phyloP scores from a whole-genome alignment of 23 tunicate genomes.

The Aplidium turbinatum region DNA sequence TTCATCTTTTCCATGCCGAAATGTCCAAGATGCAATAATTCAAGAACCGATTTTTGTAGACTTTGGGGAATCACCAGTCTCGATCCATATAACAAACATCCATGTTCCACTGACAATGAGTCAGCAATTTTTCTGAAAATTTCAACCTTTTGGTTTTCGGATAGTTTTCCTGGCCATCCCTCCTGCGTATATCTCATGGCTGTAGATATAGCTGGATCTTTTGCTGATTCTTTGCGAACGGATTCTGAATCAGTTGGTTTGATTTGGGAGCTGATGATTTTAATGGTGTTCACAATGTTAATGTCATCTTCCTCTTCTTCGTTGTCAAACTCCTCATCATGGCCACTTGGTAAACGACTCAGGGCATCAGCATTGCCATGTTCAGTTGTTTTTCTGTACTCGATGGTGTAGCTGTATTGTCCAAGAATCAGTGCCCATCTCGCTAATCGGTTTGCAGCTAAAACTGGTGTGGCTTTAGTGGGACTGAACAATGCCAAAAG shows the following conservation, averaged over 20 bases:
- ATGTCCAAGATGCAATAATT: background rate
- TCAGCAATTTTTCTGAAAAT: conserved; percentile 20
- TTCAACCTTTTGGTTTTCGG: background rate
- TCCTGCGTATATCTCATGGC: conserved; percentile 28
- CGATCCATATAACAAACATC: conserved; percentile 40
- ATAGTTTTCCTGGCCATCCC: conserved; percentile 43
- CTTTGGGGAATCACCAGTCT: conserved; percentile 29
- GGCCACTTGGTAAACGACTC: conserved; percentile 28
- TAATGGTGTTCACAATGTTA: conserved; percentile 32
- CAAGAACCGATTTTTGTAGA: background rate
- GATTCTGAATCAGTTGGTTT: conserved; percentile 26
- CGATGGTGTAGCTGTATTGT: conserved; percentile 20
- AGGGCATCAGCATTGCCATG: conserved; percentile 49
- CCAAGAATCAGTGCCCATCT: conserved; percentile 13
- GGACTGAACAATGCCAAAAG: conserved; percentile 18
- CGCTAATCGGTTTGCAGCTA: conserved; percentile 39
- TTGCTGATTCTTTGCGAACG: conserved; percentile 18
- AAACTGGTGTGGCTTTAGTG: conserved; percentile 31
- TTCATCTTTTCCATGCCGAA: conserved; percentile 11
- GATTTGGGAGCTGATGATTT: conserved; percentile 18
- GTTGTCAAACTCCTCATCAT: conserved; percentile 27
- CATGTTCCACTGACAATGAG: conserved; percentile 13
- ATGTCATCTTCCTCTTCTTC: conserved; percentile 17
- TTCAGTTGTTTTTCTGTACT: conserved; percentile 19
- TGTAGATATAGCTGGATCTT: conserved; percentile 16